Evolutionary conservation across 1,140 invertebrate species (phyloP).

Genomic region (Belonocnema kinseyi): DNA sequence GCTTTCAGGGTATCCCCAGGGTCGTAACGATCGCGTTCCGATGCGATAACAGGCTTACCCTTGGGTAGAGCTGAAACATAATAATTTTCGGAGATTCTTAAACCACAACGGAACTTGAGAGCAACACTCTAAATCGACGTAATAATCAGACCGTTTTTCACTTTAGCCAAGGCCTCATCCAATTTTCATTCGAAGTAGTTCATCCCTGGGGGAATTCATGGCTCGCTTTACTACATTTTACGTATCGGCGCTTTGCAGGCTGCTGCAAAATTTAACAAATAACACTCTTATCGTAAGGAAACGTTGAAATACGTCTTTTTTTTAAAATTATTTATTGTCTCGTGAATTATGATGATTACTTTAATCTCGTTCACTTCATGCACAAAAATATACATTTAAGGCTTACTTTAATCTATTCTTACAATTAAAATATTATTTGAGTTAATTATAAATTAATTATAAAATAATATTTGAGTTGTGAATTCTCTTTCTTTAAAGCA

Average conservation of each 20-base stretch:
- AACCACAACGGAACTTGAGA: conserved; percentile 36
- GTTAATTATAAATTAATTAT: no score
- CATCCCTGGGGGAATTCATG: conserved; percentile 24
- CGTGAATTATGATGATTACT: no score
- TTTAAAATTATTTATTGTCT: no score
- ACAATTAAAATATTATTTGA: no score
- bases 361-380: no score
- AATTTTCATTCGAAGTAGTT: conserved; percentile 53
- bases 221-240: conserved; percentile 25
- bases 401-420: no score
- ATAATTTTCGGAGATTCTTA: conserved; percentile 53
- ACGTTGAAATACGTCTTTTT: not conserved
- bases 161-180: conserved; percentile 51
- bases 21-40: conserved; percentile 83
- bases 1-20: conserved; percentile 84
- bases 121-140: conserved; percentile 11
- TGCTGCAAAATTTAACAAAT: conserved; percentile 13
- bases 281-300: conserved; percentile 15
- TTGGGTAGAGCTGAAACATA: conserved; percentile 71
- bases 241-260: conserved; percentile 15
- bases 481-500: no score
- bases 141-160: conserved; percentile 51
- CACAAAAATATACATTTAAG: no score
- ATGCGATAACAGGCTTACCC: conserved; percentile 67
- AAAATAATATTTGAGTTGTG: no score